Percentiles rank a stretch among this genome's conserved stretches.
These are phyloP conservation scores for Triops longicaudatus DNA, from an alignment of 1,140 invertebrate genomes.

Conservation along the genomic window DNA sequence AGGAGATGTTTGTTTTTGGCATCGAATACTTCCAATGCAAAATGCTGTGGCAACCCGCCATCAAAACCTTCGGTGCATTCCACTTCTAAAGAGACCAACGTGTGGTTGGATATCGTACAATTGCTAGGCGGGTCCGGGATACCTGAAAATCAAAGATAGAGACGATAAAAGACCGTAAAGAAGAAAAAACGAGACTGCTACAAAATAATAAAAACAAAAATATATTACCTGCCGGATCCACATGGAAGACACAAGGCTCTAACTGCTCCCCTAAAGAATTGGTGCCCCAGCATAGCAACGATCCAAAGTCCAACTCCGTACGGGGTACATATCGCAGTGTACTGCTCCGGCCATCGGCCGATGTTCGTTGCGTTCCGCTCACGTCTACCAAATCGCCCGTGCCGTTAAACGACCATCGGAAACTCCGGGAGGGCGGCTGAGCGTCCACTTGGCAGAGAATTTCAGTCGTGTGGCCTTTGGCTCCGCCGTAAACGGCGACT, in stretches of 20 bases:
- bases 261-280: constrained; percentile 37
- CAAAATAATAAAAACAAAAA: not conserved
- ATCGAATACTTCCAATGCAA: constrained; percentile 69
- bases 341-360: constrained; percentile 34
- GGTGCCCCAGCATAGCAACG: constrained; percentile 39
- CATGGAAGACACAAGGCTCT: constrained; percentile 38
- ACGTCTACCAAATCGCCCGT: constrained; percentile 30
- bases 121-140: constrained; percentile 62
- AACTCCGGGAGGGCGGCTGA: constrained; percentile 31
- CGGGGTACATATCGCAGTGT: constrained; percentile 36
- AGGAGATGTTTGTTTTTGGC: constrained; percentile 41
- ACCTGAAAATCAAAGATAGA: constrained; percentile 30
- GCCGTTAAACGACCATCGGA: constrained; percentile 33
- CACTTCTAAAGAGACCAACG: constrained; percentile 62
- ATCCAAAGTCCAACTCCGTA: constrained; percentile 38
- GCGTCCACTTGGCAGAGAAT: constrained; percentile 34
- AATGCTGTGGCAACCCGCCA: constrained; percentile 70
- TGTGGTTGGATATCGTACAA: constrained; percentile 64
- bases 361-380: constrained; percentile 28
- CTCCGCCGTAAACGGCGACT: constrained; percentile 40
- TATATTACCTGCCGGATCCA: constrained; percentile 38
- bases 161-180: not conserved
- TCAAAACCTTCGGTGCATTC: constrained; percentile 66
- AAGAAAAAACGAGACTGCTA: not conserved
- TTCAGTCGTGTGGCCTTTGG: constrained; percentile 25